Evolutionary conservation across 2,888 invertebrate genomes (phyloP).

Genomic region (Polydrusus cervinus): DNA sequence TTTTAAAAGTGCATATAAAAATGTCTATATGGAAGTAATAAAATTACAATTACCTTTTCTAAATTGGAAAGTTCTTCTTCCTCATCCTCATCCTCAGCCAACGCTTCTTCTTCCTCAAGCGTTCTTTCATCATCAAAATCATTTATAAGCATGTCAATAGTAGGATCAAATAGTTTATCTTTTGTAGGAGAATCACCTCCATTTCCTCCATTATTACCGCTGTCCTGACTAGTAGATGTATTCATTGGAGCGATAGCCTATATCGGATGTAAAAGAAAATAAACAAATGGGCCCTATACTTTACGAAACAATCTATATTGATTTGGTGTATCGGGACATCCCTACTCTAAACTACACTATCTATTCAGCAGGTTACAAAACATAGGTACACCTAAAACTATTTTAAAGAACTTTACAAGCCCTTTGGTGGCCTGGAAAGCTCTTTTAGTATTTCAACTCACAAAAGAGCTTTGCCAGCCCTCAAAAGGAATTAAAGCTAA

Average conservation of each 20-base stretch:
- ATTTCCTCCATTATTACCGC: slow-evolving; percentile 1
- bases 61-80: slow-evolving; percentile 91
- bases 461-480: no score
- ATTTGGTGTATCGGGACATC: no score
- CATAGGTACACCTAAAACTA: no score
- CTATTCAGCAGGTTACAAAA: no score
- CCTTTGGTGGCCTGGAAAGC: no score
- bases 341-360: no score
- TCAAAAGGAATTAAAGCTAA: no score
- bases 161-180: slow-evolving; percentile 88
- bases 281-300: no score
- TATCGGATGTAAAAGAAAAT: no score
- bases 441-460: no score
- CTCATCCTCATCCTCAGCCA: slow-evolving; percentile 88
- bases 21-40: background rate
- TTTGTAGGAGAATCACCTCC: slow-evolving; percentile 66
- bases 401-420: no score
- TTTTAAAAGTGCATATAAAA: background rate
- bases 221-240: slow-evolving; percentile 21
- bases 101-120: slow-evolving; percentile 96
- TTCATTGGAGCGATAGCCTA: slow-evolving; percentile 12
- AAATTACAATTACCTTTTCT: slow-evolving; percentile 76
- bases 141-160: slow-evolving; percentile 97
- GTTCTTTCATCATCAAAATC: slow-evolving; percentile 98
- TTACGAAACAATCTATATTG: no score